A percentile compares a stretch with the other conserved stretches of the same genome.
Evolutionary conservation across 2,113 vertebrate genomes (phyloP).

Genomic region (Hemiprocne comata): DNA sequence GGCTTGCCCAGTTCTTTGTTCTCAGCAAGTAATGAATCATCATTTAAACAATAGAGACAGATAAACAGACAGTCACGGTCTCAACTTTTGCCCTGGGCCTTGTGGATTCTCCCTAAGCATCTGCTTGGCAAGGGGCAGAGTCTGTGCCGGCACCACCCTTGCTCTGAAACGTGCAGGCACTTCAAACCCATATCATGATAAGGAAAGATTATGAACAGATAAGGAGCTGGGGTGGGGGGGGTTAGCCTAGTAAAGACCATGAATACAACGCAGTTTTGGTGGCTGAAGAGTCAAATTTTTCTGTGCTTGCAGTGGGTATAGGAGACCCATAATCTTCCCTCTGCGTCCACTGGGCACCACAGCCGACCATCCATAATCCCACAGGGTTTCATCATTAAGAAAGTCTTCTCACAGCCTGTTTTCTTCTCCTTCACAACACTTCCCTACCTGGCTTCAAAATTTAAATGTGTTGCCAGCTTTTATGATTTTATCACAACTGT

Average conservation of each 20-base stretch:
- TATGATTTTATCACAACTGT: not conserved
- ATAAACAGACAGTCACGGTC: not conserved
- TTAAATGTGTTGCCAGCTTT: not conserved
- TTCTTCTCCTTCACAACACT: not conserved
- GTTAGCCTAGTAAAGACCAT: not conserved
- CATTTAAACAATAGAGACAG: not conserved
- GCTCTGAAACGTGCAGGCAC: accelerated
- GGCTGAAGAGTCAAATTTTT: not conserved
- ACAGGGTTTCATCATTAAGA: not conserved
- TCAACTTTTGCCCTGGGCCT: not conserved
- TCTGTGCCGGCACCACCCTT: not conserved
- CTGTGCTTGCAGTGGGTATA: not conserved
- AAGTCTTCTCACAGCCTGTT: not conserved
- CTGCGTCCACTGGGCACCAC: accelerated
- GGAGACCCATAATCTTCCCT: not conserved
- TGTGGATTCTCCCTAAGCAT: not conserved
- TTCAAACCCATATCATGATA: not conserved
- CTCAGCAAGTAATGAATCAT: not conserved
- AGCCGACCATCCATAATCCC: not conserved
- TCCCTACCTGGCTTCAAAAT: not conserved
- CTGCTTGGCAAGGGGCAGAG: not conserved
- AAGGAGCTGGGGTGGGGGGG: not conserved
- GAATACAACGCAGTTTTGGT: not conserved
- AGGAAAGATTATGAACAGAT: not conserved
- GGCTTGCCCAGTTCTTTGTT: not conserved